Conservation (phyloP, 2,888 invertebrate genomes). For the Drosophila tripunctata region DNA sequence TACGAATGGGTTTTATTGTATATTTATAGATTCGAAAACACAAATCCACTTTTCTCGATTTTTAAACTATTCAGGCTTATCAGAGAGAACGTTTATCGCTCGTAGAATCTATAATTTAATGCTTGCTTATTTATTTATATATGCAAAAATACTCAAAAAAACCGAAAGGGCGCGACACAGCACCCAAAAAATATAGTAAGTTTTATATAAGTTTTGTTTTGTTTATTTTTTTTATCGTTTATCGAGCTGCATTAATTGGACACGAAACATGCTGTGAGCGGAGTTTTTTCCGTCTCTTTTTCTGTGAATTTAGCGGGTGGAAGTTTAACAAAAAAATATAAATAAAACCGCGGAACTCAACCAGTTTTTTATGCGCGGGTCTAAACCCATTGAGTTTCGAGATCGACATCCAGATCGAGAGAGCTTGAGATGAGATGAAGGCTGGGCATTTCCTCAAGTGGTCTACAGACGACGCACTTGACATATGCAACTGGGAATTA, state of each 20-base stretch:
- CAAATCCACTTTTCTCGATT: constrained; percentile 17
- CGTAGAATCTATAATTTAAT: constrained; percentile 49
- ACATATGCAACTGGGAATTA: constrained; percentile 58
- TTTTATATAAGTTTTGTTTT: constrained; percentile 20
- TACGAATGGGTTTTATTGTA: constrained; percentile 22
- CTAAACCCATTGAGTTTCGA: constrained; percentile 23
- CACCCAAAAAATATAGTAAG: constrained; percentile 7
- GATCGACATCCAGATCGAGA: constrained; percentile 24
- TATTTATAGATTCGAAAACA: constrained; percentile 35
- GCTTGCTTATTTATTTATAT: constrained; percentile 54
- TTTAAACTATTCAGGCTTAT: constrained; percentile 39
- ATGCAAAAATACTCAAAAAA: constrained; percentile 52
- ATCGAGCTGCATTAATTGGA: constrained; percentile 67
- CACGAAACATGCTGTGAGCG: constrained; percentile 66
- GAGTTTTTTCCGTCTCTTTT: constrained; percentile 15
- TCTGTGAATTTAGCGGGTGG: constrained; percentile 66
- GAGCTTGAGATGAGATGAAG: constrained; percentile 25
- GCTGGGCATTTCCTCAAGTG: constrained; percentile 67
- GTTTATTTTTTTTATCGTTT: constrained; percentile 34
- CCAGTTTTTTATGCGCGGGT: constrained; percentile 37
- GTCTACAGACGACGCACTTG: constrained; percentile 53
- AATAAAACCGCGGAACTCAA: constrained; percentile 19
- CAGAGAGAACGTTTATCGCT: constrained; percentile 48
- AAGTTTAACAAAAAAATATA: not conserved
- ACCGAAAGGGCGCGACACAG: constrained; percentile 60